These are phyloP conservation scores for Boloria euphrosyne DNA, from an alignment of 2,888 invertebrate species.

Conservation along the genomic window DNA sequence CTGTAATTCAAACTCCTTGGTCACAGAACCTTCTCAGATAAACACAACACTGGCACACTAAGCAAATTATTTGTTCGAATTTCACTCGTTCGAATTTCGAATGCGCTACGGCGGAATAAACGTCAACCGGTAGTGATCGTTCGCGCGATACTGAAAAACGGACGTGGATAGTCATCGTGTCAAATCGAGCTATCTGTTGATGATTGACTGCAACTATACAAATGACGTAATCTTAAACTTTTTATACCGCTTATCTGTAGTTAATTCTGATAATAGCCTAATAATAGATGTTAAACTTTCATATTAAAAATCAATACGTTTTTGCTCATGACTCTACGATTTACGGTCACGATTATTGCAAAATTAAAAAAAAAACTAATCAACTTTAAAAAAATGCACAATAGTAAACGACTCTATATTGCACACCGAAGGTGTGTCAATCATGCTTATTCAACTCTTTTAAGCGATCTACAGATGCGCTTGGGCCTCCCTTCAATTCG, in stretches of 20 bases:
- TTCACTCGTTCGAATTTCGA: conserved; percentile 56
- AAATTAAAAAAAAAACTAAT: not conserved
- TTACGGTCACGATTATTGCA: not conserved
- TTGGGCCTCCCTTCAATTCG: no score
- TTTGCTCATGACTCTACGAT: not conserved
- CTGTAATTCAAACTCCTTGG: conserved; percentile 28
- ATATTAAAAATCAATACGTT: not conserved
- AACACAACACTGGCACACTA: conserved; percentile 59
- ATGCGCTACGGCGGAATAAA: conserved; percentile 51
- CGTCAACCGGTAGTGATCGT: conserved; percentile 67
- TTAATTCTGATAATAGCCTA: conserved; percentile 8
- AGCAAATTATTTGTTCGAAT: conserved; percentile 52
- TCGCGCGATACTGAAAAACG: conserved; percentile 67
- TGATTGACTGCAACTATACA: conserved; percentile 42
- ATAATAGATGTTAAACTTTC: not conserved
- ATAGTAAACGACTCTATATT: conserved; percentile 5
- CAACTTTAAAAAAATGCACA: not conserved
- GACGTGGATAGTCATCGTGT: conserved; percentile 57
- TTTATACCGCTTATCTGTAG: conserved; percentile 11
- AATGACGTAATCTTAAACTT: conserved; percentile 34
- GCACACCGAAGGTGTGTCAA: no score
- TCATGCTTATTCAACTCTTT: no score
- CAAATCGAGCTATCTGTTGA: conserved; percentile 54
- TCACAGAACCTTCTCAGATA: conserved; percentile 41
- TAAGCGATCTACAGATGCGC: no score